Percentiles rank a stretch among this genome's conserved stretches.
Evolutionary conservation across 2,113 vertebrate genomes (phyloP).

Genomic region (Chascanopsetta lugubris): DNA sequence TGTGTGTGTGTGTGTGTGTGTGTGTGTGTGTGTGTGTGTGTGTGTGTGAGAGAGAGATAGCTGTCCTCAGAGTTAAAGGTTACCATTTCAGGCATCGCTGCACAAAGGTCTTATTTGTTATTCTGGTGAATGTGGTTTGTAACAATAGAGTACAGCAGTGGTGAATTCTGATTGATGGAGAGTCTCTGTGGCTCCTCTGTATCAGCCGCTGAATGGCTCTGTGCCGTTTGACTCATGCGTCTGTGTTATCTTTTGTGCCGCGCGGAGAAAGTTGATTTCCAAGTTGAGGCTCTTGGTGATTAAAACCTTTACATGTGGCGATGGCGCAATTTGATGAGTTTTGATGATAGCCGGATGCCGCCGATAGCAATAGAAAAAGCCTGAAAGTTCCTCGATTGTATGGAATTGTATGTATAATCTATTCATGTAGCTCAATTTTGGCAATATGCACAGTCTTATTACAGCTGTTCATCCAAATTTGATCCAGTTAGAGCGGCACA

Average conservation of each 20-base stretch:
- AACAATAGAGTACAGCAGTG: constrained; percentile 60
- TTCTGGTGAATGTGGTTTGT: constrained; percentile 59
- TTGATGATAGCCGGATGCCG: constrained; percentile 9
- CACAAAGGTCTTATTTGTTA: constrained; percentile 74
- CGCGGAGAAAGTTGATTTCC: constrained; percentile 47
- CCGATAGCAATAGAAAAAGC: background rate
- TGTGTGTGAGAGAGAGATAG: constrained; percentile 66
- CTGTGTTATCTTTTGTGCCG: constrained; percentile 51
- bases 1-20: no score
- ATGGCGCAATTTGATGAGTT: constrained; percentile 23
- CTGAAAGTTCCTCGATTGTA: background rate
- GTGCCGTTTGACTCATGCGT: constrained; percentile 37
- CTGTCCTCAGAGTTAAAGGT: constrained; percentile 73
- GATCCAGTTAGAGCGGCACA: constrained; percentile 72
- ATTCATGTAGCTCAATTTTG: constrained; percentile 44
- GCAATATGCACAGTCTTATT: constrained; percentile 56
- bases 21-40: no score
- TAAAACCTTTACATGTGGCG: constrained; percentile 39
- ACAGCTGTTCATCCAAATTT: constrained; percentile 65
- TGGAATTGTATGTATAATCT: constrained; percentile 33
- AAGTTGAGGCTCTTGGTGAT: constrained; percentile 43
- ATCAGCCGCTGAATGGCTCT: constrained; percentile 49
- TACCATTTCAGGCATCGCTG: constrained; percentile 71
- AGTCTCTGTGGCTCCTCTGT: constrained; percentile 51
- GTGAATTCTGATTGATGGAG: constrained; percentile 68